Evolutionary conservation across 2,113 vertebrate genomes (phyloP).

Genomic region (Neolamprologus devosi): DNA sequence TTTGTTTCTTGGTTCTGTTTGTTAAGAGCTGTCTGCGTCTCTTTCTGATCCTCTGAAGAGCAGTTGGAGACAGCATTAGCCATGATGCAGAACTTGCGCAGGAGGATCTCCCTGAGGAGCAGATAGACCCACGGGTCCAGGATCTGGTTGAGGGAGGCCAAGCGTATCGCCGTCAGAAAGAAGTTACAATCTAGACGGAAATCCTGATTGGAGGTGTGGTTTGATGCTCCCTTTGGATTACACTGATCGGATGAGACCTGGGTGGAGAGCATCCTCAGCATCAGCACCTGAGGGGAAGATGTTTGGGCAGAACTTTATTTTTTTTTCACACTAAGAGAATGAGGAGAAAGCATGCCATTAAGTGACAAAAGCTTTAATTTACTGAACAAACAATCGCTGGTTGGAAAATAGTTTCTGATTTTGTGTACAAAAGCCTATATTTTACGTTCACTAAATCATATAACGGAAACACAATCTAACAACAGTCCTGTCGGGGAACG

Average conservation of each 20-base stretch:
- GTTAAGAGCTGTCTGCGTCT: constrained; percentile 50
- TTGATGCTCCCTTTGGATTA: background rate
- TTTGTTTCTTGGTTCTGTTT: constrained; percentile 68
- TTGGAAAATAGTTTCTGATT: background rate
- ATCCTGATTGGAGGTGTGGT: background rate
- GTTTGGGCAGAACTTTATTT: background rate
- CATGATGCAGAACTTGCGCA: constrained; percentile 84
- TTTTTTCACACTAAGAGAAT: background rate
- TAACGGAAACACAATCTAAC: background rate
- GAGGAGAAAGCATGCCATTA: background rate
- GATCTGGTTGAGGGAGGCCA: constrained; percentile 97
- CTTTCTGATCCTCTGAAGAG: constrained; percentile 73
- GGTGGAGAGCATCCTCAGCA: constrained; percentile 84
- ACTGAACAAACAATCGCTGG: background rate
- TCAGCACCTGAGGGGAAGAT: constrained; percentile 72
- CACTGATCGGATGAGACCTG: constrained; percentile 77
- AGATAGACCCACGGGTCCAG: constrained; percentile 97
- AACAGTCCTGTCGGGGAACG: background rate
- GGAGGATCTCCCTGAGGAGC: constrained; percentile 87
- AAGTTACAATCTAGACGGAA: constrained; percentile 76
- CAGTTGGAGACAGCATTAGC: constrained; percentile 84
- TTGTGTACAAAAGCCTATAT: background rate
- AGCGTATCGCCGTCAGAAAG: constrained; percentile 82
- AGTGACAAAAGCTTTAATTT: background rate
- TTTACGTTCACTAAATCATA: background rate